phyloP scores from a whole-genome alignment of 2,888 invertebrate genomes.

The Cephus runcator region DNA sequence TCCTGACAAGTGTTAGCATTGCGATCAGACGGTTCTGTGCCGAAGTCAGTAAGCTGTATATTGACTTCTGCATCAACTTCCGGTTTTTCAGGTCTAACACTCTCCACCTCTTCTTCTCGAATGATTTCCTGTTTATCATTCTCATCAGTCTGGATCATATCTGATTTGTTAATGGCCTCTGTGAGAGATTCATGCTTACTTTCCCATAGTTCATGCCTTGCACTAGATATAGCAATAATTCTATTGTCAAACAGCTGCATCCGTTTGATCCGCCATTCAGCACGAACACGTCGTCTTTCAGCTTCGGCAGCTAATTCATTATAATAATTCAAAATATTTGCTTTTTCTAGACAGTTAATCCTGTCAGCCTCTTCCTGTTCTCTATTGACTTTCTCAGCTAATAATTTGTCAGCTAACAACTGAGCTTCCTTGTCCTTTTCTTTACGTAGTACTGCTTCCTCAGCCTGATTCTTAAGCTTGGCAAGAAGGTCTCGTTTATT shows the following conservation, averaged over 20 bases:
- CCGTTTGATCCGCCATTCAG: conserved; percentile 70
- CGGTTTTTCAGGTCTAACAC: conserved; percentile 52
- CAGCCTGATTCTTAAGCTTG: conserved; percentile 52
- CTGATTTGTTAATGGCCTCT: neutral
- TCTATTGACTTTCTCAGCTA: conserved; percentile 33
- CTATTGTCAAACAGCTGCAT: conserved; percentile 55
- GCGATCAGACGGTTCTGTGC: conserved; percentile 10
- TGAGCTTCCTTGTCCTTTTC: conserved; percentile 45
- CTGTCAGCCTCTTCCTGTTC: conserved; percentile 46
- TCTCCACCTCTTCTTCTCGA: conserved; percentile 63
- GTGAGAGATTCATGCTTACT: neutral
- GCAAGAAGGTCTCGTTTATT: conserved; percentile 49
- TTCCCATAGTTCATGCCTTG: conserved; percentile 16
- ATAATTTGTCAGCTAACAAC: conserved; percentile 46
- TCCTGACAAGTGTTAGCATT: conserved; percentile 11
- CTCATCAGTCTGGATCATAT: conserved; percentile 26
- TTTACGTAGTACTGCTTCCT: conserved; percentile 45
- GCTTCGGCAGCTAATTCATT: conserved; percentile 72
- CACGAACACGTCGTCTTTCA: conserved; percentile 69
- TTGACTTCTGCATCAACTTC: neutral
- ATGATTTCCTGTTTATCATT: conserved; percentile 57
- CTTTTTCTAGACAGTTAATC: conserved; percentile 29
- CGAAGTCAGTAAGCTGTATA: neutral
- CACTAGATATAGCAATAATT: conserved; percentile 31
- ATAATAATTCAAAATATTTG: conserved; percentile 73